Evolutionary conservation across 2,113 vertebrate genomes (phyloP), one percentile per base, ranked within the genome.

Genomic region (Corydoras sp.): DNA sequence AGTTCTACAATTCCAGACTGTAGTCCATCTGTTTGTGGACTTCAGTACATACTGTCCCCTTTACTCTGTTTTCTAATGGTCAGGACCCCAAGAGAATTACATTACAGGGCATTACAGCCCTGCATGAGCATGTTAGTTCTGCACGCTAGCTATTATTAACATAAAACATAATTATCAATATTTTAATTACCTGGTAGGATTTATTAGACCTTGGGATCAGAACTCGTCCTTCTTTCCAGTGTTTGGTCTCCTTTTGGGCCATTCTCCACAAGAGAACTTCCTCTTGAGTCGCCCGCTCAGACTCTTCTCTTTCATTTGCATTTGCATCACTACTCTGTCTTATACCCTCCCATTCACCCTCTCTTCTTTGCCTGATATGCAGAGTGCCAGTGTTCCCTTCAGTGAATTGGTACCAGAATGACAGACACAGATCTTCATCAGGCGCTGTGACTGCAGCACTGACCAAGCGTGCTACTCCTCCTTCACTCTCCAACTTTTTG

Each of bases 361-460:
- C 89, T 82, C 83, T 90, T 66, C 84, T 85, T 70, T 93, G 90
- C n/a, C 88, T 92, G 85, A 98, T 90, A 77, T 86, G 85, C 10
- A 98, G 89, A 0, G 89, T 87, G 54, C 91, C 94, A 0, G 87
- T 86, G 0, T 92, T 92, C 0, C 90, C 86, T 0, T 91, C 92
- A 0, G 84, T 84, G 89, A 95, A 91, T 81, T 93, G 93, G 65
- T 97, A 98, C 95, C 96, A 97, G 88, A 98, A 98, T 2, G 94
- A 95, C 90, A 98, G 88, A 83, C 96, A 98, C 77, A 95, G 90
- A 50, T 92, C 89, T 0, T 88, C 80, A 72, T 87, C 91, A 30
- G 88, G 85, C 0, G 90, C 88, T 6, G 85, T 88, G 63, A 98
- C 86, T 49, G 90, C 76, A 0, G 91, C 90, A 83, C 96, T 97